phyloP scores from a whole-genome alignment of 2,888 invertebrate genomes.

The Autographa gamma region DNA sequence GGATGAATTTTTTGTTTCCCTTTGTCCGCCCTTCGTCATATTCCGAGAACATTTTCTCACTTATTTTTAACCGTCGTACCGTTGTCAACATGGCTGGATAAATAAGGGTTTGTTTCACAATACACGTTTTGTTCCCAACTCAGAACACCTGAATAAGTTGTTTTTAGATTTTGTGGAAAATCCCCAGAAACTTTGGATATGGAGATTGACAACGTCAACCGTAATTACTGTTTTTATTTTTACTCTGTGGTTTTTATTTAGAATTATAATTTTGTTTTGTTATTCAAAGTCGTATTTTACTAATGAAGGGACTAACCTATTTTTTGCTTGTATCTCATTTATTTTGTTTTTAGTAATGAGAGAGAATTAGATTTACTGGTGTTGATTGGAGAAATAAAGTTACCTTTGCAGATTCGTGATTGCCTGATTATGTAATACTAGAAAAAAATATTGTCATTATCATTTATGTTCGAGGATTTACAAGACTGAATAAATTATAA shows the following conservation, averaged over 20 bases:
- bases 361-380: not conserved
- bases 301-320: not conserved
- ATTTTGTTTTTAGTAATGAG: not conserved
- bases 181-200: not conserved
- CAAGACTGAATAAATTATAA: no score
- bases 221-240: slow-evolving; percentile 4
- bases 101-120: slow-evolving; percentile 3
- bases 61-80: slow-evolving; percentile 16
- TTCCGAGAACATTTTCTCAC: slow-evolving; percentile 7
- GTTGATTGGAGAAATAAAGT: not conserved
- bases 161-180: not conserved
- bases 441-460: no score
- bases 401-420: no score
- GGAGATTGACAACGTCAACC: slow-evolving; percentile 1
- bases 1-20: not conserved
- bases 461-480: no score
- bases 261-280: not conserved
- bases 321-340: not conserved
- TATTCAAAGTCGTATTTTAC: not conserved
- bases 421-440: no score
- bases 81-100: slow-evolving; percentile 6
- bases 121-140: not conserved
- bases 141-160: not conserved
- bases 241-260: not conserved
- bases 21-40: slow-evolving; percentile 22